phyloP scores from a whole-genome alignment of 2,113 vertebrate genomes.

The Megaleporinus macrocephalus region DNA sequence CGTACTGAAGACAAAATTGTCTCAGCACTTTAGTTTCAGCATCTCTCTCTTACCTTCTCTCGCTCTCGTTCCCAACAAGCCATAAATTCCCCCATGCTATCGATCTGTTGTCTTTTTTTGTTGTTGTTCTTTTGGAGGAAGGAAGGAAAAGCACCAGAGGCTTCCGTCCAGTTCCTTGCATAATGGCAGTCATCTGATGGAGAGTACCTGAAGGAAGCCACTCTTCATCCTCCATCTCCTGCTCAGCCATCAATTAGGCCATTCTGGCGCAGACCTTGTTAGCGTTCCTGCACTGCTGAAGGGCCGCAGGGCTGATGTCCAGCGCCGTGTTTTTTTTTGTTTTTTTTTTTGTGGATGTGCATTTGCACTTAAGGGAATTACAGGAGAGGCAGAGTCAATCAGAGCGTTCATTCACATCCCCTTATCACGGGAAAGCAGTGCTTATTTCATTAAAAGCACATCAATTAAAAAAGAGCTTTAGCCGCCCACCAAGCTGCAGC shows the following conservation, averaged over 20 bases:
- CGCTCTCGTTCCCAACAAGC: conserved; percentile 7
- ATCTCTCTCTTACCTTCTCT: conserved; percentile 1
- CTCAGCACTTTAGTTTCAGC: neutral
- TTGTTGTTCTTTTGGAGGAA: conserved; percentile 35
- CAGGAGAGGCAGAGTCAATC: conserved; percentile 36
- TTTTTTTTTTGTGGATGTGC: neutral
- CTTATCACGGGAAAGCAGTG: conserved; percentile 16
- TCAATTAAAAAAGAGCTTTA: conserved; percentile 36
- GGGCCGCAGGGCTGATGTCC: conserved; percentile 27
- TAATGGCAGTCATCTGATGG: conserved; percentile 10
- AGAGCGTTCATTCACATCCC: conserved; percentile 27
- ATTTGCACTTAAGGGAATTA: conserved; percentile 50
- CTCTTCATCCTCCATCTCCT: conserved; percentile 1
- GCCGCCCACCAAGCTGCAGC: neutral
- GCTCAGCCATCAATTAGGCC: conserved; percentile 8
- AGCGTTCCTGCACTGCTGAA: conserved; percentile 49
- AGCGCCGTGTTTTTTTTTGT: neutral
- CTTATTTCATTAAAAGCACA: conserved; percentile 50
- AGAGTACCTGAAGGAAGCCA: conserved; percentile 18
- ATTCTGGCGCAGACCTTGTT: conserved; percentile 42
- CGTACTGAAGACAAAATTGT: neutral
- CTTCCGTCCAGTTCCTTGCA: conserved; percentile 23
- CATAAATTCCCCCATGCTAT: conserved; percentile 63
- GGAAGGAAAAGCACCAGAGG: conserved; percentile 42
- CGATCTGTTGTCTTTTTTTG: conserved; percentile 55